A percentile compares a stretch with the other conserved stretches of the same genome.
phyloP scores from a whole-genome alignment of 2,888 invertebrate genomes.

The Coelogynopora nodosa region DNA sequence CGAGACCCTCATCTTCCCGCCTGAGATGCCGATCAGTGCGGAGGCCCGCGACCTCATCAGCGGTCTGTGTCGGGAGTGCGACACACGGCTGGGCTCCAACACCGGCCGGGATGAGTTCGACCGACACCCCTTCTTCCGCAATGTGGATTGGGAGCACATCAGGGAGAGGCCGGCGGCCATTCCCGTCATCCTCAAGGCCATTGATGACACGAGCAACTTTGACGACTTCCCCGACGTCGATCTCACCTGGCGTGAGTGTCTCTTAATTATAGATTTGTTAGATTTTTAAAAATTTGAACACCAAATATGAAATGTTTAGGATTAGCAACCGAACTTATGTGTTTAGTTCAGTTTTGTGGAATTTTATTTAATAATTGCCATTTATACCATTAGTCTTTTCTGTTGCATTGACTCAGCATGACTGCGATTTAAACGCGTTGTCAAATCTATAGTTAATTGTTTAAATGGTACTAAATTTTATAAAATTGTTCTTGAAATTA shows the following conservation, averaged over 20 bases:
- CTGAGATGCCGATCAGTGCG: slow-evolving; percentile 97
- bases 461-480: too few species aligned
- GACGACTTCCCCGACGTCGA: slow-evolving; percentile 99
- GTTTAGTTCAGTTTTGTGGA: too few species aligned
- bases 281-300: too few species aligned
- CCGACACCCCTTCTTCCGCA: slow-evolving; percentile 80
- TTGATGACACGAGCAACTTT: slow-evolving; percentile 99
- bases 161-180: slow-evolving; percentile 92
- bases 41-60: slow-evolving; percentile 90
- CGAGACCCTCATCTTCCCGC: slow-evolving; percentile 93
- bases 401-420: too few species aligned
- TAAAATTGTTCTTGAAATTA: too few species aligned
- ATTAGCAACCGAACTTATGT: too few species aligned
- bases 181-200: slow-evolving; percentile 91
- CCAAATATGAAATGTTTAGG: too few species aligned
- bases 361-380: not conserved
- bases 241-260: slow-evolving; percentile 49
- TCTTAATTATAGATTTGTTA: not conserved
- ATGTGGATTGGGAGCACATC: slow-evolving; percentile 97
- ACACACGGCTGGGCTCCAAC: slow-evolving; percentile 81
- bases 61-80: slow-evolving; percentile 88
- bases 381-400: too few species aligned
- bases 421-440: too few species aligned
- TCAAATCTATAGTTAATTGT: too few species aligned
- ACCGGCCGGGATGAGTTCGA: slow-evolving; percentile 87